Percentiles rank a stretch among this genome's conserved stretches.
phyloP scores from a whole-genome alignment of 2,888 invertebrate species.

The Bruchidius siliquastri region DNA sequence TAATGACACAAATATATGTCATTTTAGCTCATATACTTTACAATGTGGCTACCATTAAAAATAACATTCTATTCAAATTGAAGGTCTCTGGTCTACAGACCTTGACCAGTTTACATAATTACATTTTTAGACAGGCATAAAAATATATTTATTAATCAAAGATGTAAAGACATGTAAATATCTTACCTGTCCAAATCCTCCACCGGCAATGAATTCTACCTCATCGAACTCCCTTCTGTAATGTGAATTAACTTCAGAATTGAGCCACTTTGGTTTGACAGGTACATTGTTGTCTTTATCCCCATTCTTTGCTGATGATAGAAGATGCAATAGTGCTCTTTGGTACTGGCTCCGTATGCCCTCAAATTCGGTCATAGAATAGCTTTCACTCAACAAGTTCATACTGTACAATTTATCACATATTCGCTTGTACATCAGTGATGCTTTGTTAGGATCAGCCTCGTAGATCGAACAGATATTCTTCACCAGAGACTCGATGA shows the following conservation, averaged over 20 bases:
- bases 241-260: conserved; percentile 55
- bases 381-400: conserved; percentile 67
- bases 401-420: conserved; percentile 64
- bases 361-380: conserved; percentile 65
- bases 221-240: conserved; percentile 69
- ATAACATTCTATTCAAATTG: no score
- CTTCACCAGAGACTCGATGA: conserved; percentile 67
- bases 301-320: conserved; percentile 56
- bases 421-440: conserved; percentile 60
- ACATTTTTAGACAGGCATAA: no score
- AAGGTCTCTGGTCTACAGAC: no score
- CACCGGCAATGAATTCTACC: conserved; percentile 63
- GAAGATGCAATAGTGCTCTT: conserved; percentile 59
- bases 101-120: no score
- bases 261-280: conserved; percentile 52
- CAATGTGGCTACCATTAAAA: no score
- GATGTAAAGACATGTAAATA: background rate
- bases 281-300: conserved; percentile 48
- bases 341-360: conserved; percentile 65
- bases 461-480: conserved; percentile 64
- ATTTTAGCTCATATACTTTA: no score
- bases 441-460: conserved; percentile 54
- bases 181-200: conserved; percentile 70
- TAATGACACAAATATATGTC: no score
- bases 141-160: background rate